Evolutionary conservation across 2,888 invertebrate genomes (phyloP), one percentile per base, ranked within the genome.

Genomic region (Cerastis rubricosa): DNA sequence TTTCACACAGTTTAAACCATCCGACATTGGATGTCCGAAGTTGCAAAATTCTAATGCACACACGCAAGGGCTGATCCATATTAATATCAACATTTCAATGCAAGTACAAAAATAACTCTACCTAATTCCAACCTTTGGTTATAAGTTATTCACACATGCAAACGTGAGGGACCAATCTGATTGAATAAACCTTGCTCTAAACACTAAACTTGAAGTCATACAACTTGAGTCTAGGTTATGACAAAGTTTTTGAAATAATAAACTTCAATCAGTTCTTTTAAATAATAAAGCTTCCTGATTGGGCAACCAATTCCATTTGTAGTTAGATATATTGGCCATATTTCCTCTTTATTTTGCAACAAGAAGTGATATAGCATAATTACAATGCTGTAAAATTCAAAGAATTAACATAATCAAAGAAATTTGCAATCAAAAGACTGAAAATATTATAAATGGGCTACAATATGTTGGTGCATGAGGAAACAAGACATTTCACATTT

Each of bases 201-300:
- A 67, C 47, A n/a, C 25, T 49, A 51, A 45, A 25, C n/a, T 47
- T 29, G 67, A 79, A 67, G 54, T 57, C 67, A 35, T 76, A 82
- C 63, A 64, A 83, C 63, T 63, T 67, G 43, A 19, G 29, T 35
- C 61, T 82, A 54, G 22, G 63, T 76, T 47, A 76, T 74, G 43
- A 76, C 40, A 54, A 47, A 76, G 35, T 49, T 76, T 19, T 11
- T 25, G 3, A 51, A 49, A 29, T 43, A 49, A 14, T 35, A 40
- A 57, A 65, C 43, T 64, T 4, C 17, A 45, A 72, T 47, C 0
- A 64, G 19, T 64, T n/a, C n/a, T 47, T 7, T 65, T 74, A 2
- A 64, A 49, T 40, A 47, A 19, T 43, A 22, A 25, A 45, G 14
- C 29, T 40, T 43, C 35, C 19, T 25, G 19, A 59, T 47, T 49